A percentile compares a stretch with the other conserved stretches of the same genome.
Conservation (phyloP, 2,888 invertebrate genomes). For the Masnerella sp. region DNA sequence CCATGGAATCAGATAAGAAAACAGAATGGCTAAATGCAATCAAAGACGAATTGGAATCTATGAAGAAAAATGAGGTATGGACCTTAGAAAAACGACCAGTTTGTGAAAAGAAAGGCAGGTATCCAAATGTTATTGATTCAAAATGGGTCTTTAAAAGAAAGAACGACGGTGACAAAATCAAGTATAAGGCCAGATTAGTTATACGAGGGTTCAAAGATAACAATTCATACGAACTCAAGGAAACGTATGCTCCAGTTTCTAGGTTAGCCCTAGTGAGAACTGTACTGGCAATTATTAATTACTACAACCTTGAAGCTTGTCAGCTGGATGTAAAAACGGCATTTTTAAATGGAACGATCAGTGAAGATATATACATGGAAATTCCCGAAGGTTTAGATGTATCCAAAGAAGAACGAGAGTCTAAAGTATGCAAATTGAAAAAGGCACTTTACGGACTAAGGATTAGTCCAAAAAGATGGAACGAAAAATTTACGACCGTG, state of each 20-base stretch:
- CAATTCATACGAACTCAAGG: background rate
- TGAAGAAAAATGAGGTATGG: slow-evolving; percentile 3
- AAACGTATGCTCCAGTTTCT: slow-evolving; percentile 1
- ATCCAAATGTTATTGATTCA: background rate
- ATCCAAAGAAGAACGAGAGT: background rate
- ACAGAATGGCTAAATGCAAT: slow-evolving; percentile 20
- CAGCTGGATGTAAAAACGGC: slow-evolving; percentile 12
- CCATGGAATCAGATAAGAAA: slow-evolving; percentile 9
- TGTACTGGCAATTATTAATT: slow-evolving; percentile 1
- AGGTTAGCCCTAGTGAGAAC: background rate
- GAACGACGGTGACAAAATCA: background rate
- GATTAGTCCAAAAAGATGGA: background rate
- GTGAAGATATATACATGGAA: slow-evolving; percentile 1
- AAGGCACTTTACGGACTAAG: background rate
- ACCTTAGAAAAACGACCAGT: slow-evolving; percentile 6
- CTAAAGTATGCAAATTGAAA: slow-evolving; percentile 6
- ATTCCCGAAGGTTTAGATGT: background rate
- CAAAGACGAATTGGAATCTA: slow-evolving; percentile 2
- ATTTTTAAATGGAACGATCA: slow-evolving; percentile 12
- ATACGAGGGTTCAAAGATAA: slow-evolving; percentile 14
- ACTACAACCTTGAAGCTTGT: background rate
- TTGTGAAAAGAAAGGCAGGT: background rate
- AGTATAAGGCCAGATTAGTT: background rate
- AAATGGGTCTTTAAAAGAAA: background rate
- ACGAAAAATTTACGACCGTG: background rate